Percentiles rank a stretch among this genome's conserved stretches.
phyloP scores from a whole-genome alignment of 2,113 vertebrate species.

The Anhinga rufa region DNA sequence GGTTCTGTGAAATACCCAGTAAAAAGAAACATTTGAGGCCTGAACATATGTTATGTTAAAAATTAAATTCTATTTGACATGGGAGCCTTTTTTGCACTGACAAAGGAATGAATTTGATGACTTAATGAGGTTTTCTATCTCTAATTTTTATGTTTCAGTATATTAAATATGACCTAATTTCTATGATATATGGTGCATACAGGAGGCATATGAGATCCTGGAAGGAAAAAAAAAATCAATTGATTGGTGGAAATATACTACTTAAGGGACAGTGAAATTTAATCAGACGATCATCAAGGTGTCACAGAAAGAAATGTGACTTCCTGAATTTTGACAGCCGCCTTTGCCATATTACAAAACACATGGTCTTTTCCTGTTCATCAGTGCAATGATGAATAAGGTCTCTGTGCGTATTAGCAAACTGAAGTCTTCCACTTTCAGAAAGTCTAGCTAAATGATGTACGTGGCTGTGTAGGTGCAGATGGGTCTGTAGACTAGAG shows the following conservation, averaged over 20 bases:
- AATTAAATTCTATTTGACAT: neutral
- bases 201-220: neutral
- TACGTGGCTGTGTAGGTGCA: neutral
- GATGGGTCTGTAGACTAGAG: neutral
- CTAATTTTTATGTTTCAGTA: slow-evolving; percentile 35
- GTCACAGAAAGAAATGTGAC: neutral
- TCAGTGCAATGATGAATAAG: neutral
- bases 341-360: neutral
- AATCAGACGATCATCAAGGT: neutral
- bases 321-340: neutral
- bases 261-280: slow-evolving; percentile 16
- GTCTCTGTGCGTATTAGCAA: neutral
- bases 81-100: neutral
- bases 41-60: neutral
- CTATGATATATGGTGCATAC: neutral
- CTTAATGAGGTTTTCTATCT: slow-evolving; percentile 31
- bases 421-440: neutral
- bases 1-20: neutral
- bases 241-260: neutral
- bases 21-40: neutral
- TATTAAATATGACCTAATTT: slow-evolving; percentile 42
- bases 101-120: slow-evolving; percentile 22
- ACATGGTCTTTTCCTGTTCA: neutral
- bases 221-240: neutral
- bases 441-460: neutral